Conservation (phyloP, 2,113 vertebrate species). For the Entomyzon cyanotis region DNA sequence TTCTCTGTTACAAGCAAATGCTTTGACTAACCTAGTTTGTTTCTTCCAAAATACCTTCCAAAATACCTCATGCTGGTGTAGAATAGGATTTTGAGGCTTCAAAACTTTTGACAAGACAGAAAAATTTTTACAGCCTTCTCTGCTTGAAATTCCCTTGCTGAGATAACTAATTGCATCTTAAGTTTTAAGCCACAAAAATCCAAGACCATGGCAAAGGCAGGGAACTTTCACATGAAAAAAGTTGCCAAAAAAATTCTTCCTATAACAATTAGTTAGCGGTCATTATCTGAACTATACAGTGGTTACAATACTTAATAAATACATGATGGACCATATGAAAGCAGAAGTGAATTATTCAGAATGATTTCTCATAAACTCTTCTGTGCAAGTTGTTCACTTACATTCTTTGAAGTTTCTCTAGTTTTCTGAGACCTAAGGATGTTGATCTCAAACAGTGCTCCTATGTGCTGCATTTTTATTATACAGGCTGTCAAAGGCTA, state of each 20-base stretch:
- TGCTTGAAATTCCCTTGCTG: neutral
- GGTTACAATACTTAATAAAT: neutral
- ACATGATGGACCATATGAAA: neutral
- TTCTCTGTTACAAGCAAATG: neutral
- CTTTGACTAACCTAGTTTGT: neutral
- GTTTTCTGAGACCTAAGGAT: neutral
- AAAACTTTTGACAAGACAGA: neutral
- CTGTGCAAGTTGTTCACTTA: neutral
- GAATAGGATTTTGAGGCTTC: neutral
- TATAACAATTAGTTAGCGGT: neutral
- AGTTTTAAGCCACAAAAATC: neutral
- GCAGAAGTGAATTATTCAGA: neutral
- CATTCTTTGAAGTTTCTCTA: neutral
- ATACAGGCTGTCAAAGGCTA: neutral
- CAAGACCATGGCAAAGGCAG: neutral
- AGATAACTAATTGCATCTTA: neutral
- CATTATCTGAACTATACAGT: neutral
- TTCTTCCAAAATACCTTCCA: neutral
- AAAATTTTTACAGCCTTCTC: neutral
- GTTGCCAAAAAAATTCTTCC: neutral
- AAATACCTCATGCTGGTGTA: neutral
- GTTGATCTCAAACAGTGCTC: neutral
- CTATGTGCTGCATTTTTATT: slow-evolving; percentile 7
- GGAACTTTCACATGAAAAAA: neutral
- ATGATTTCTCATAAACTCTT: neutral